phyloP scores from a whole-genome alignment of 1,140 invertebrate genomes.

The honey bee (Apis mellifera) region DNA sequence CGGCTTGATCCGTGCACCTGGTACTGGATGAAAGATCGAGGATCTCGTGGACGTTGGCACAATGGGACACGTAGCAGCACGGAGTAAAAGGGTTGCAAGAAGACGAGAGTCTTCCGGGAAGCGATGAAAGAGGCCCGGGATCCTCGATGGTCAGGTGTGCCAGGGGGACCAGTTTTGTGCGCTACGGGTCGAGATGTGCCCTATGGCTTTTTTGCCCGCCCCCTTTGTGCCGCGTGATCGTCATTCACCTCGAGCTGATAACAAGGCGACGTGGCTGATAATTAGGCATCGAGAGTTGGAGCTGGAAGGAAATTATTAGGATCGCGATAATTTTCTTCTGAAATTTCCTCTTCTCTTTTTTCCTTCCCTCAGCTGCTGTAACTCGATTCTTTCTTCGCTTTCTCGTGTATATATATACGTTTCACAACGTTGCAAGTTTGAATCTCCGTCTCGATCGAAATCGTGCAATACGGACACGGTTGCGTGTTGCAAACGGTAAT shows the following conservation, averaged over 20 bases:
- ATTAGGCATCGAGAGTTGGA: background rate
- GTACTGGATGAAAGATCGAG: constrained; percentile 44
- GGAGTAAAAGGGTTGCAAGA: constrained; percentile 64
- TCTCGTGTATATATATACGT: no score
- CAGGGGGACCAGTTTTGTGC: constrained; percentile 55
- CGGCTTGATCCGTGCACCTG: constrained; percentile 53
- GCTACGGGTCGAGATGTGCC: constrained; percentile 44
- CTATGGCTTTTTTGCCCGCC: constrained; percentile 46
- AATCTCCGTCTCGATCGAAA: background rate
- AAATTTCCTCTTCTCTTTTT: no score
- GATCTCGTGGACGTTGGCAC: constrained; percentile 51
- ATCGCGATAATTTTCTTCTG: background rate
- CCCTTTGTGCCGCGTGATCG: constrained; percentile 40
- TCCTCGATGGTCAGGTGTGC: constrained; percentile 66
- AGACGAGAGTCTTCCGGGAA: constrained; percentile 74
- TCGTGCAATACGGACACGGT: no score
- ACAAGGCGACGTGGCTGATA: background rate
- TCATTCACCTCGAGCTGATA: constrained; percentile 16
- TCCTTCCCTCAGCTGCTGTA: background rate
- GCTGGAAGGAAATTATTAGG: no score
- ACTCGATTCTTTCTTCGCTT: background rate
- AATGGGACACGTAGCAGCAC: constrained; percentile 66
- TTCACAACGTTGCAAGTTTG: no score
- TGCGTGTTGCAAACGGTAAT: background rate
- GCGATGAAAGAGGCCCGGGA: constrained; percentile 61